Evolutionary conservation across 1,140 invertebrate genomes (phyloP), one percentile per base, ranked within the genome.

Genomic region (Mactra quadrangularis): DNA sequence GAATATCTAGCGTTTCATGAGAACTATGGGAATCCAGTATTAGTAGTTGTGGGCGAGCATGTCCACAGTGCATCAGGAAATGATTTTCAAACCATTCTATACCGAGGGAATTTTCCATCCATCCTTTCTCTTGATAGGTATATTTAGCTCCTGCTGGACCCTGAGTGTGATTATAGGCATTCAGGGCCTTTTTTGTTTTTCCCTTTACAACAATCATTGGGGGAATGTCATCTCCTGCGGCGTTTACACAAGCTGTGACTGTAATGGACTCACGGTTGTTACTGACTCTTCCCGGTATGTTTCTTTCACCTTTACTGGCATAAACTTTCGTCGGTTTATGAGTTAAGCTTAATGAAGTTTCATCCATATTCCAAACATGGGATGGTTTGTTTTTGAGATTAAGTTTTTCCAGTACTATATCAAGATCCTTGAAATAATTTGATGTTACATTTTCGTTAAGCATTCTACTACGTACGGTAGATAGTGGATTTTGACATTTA

Each of bases 371-470:
- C n/a, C n/a, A n/a, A n/a, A 85, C 71, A 22, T 66, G 78, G 35
- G 31, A 45, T n/a, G 82, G 72, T 31, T 76, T 76, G 45, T 85
- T 82, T 0, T 35, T 47, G 15, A 87, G 52, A n/a, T 66, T 6
- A 84, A 52, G 17, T 72, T 76, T 25, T 81, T 87, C 64, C 85
- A 77, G 22, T 87, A 76, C 15, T 50, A 62, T 31, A 83, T 84
- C 82, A 77, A 84, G 31, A 84, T 84, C 3, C n/a, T n/a, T n/a
- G n/a, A n/a, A n/a, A 9, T 4, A 45, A 62, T 1, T 19, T 82
- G 85, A 3, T 75, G 57, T 3, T 29, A 29, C 0, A 1, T n/a
- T n/a, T n/a, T n/a, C 0, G 17, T 71, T 82, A 11, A 82, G 55
- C 68, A 82, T 82, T 64, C 38, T 59, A 7, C 50, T 45, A n/a